A percentile compares a stretch with the other conserved stretches of the same genome.
phyloP scores from a whole-genome alignment of 2,113 vertebrate species.

The Elachura formosa region DNA sequence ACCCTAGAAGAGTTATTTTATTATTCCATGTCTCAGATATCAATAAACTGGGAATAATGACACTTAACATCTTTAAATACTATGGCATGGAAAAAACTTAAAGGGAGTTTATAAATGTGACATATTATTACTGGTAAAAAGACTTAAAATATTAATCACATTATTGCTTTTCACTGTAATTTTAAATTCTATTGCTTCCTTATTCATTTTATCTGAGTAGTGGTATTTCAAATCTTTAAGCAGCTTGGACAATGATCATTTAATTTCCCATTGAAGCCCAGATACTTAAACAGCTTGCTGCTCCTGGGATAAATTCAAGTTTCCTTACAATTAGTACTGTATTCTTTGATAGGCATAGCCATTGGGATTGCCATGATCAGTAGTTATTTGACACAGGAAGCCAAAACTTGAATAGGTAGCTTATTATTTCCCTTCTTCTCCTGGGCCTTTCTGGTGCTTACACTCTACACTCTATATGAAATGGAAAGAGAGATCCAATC shows the following conservation, averaged over 20 bases:
- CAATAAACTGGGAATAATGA: not conserved
- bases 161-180: not conserved
- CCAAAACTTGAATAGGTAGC: rapidly evolving
- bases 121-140: not conserved
- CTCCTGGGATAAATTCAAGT: not conserved
- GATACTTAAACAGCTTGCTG: not conserved
- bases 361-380: too few species aligned
- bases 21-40: not conserved
- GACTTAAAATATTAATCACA: not conserved
- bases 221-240: not conserved
- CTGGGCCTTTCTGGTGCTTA: not conserved
- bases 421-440: not conserved
- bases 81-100: not conserved
- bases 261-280: not conserved
- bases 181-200: not conserved
- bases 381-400: not conserved
- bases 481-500: rapidly evolving
- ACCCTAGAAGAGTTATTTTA: not conserved
- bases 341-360: not conserved
- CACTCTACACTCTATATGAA: rapidly evolving
- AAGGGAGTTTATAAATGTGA: not conserved
- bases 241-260: not conserved
- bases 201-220: not conserved
- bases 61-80: not conserved
- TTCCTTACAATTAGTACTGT: not conserved